Evolutionary conservation across 2,113 vertebrate species (phyloP), one percentile per base, ranked within the genome.

Genomic region (Ibidorhyncha struthersii): DNA sequence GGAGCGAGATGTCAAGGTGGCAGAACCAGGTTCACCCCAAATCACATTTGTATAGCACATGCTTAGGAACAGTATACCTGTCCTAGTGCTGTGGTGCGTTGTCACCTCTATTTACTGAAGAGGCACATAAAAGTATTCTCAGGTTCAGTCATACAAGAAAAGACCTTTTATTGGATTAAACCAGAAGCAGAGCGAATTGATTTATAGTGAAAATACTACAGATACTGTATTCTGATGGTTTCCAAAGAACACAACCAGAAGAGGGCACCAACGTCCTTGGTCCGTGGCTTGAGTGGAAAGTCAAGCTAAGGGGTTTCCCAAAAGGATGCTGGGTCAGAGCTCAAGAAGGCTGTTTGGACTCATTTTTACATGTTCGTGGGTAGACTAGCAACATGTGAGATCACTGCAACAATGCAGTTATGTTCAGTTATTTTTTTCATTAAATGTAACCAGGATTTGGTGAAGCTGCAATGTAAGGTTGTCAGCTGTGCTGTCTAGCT

Each of bases 191-290:
- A 32, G 26, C 1, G 0, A 56, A 43, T 18, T 43, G 15, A n/a
- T 3, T 79, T 62, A 4, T 1, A 43, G 12, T 32, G 14, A 53
- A 73, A 81, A 29, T 15, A 10, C 6, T 13, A 6, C 45, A 3
- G 29, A 9, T 2, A 0, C 19, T 62, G 17, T n/a, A 5, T 30
- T 63, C 55, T 29, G 26, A 25, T 25, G 18, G n/a, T 67, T 27
- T 71, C 41, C 14, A 8, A 52, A 90, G 59, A 55, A 43, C 43
- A 29, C 10, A 72, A 63, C 94, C 96, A 89, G 94, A 66, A 95
- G 96, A 97, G 90, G 96, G 96, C 96, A 94, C 81, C 84, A 82
- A 36, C 20, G 65, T 59, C 70, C 94, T 89, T 93, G 80, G 10
- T 91, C 83, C 8, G 9, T 47, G 47, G 61, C 66, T 82, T 23